phyloP scores from a whole-genome alignment of 2,888 invertebrate genomes.

The Stenodera caucasica region DNA sequence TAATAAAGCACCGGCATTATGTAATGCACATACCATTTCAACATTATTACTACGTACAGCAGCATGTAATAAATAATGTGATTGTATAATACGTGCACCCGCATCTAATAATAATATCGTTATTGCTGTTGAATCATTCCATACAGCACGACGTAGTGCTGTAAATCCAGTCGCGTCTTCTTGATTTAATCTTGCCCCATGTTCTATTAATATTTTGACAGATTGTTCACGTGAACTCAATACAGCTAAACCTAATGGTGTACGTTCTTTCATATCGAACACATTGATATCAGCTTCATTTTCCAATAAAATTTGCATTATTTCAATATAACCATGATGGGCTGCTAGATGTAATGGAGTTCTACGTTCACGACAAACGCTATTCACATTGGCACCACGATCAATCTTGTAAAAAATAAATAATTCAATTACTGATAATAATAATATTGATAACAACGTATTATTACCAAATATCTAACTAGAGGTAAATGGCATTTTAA shows the following conservation, averaged over 20 bases:
- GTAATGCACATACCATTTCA: slow-evolving; percentile 61
- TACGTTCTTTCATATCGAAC: slow-evolving; percentile 54
- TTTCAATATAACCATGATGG: slow-evolving; percentile 50
- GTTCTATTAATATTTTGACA: slow-evolving; percentile 58
- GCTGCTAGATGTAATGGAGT: slow-evolving; percentile 55
- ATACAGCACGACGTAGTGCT: slow-evolving; percentile 71
- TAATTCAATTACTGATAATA: not conserved
- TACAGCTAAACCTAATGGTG: slow-evolving; percentile 57
- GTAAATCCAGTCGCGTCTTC: slow-evolving; percentile 73
- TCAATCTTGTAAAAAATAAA: slow-evolving; percentile 8
- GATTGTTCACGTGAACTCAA: slow-evolving; percentile 52
- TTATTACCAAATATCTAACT: slow-evolving; percentile 19
- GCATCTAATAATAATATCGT: slow-evolving; percentile 63
- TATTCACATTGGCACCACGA: slow-evolving; percentile 48
- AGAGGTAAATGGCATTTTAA: slow-evolving; percentile 44
- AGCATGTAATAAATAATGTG: slow-evolving; percentile 69
- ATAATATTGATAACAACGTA: not conserved
- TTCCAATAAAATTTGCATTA: slow-evolving; percentile 58
- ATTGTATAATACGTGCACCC: slow-evolving; percentile 71
- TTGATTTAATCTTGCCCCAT: slow-evolving; percentile 66
- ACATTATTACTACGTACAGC: slow-evolving; percentile 66
- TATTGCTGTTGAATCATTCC: slow-evolving; percentile 63
- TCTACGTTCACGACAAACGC: slow-evolving; percentile 52
- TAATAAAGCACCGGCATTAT: slow-evolving; percentile 62
- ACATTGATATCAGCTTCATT: slow-evolving; percentile 66